These are phyloP conservation scores for Xestobium rufovillosum DNA, from an alignment of 2,888 invertebrate species.

Conservation along the genomic window DNA sequence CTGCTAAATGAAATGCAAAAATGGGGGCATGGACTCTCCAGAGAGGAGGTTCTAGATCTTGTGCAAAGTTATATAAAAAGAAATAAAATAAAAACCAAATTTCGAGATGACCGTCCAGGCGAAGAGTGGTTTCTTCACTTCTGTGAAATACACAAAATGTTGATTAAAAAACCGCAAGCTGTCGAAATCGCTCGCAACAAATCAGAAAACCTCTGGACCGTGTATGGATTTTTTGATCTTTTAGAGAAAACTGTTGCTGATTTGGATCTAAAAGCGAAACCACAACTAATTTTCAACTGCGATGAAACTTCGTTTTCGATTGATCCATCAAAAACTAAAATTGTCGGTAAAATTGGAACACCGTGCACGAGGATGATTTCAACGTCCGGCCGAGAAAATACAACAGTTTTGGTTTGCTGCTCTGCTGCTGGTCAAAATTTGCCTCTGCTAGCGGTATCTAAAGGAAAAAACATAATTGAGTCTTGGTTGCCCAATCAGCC, in stretches of 20 bases:
- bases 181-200: slow-evolving; percentile 10
- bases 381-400: slow-evolving; percentile 13
- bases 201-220: slow-evolving; percentile 10
- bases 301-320: slow-evolving; percentile 7
- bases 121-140: slow-evolving; percentile 13
- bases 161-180: slow-evolving; percentile 11
- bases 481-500: not conserved
- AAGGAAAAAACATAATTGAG: slow-evolving; percentile 13
- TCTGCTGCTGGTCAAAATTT: slow-evolving; percentile 14
- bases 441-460: slow-evolving; percentile 14
- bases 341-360: slow-evolving; percentile 14
- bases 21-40: slow-evolving; percentile 5
- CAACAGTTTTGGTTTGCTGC: slow-evolving; percentile 13
- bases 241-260: slow-evolving; percentile 6
- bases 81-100: no score
- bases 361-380: slow-evolving; percentile 10
- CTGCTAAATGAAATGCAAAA: not conserved
- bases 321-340: slow-evolving; percentile 17
- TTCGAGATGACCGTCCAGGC: slow-evolving; percentile 6
- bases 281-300: slow-evolving; percentile 10
- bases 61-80: no score
- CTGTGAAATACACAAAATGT: slow-evolving; percentile 8
- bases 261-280: slow-evolving; percentile 11
- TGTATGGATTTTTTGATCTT: slow-evolving; percentile 10
- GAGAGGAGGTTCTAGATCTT: slow-evolving; percentile 2